Evolutionary conservation across 2,888 invertebrate species (phyloP).

Genomic region (Zelleria hepariella): DNA sequence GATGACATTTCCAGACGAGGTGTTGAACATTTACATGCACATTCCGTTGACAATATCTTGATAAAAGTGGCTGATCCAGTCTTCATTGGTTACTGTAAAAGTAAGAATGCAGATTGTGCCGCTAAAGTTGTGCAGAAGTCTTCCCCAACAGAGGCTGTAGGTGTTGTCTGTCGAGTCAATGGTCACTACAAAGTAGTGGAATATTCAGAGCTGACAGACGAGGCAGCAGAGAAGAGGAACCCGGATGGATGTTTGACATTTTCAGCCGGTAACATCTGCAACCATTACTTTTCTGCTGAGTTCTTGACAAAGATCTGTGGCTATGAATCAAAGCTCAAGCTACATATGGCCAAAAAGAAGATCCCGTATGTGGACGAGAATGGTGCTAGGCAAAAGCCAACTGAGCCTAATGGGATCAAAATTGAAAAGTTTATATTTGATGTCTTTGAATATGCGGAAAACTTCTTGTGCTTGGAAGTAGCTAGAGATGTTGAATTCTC

Average conservation of each 20-base stretch:
- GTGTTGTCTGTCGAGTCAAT: slow-evolving; percentile 95
- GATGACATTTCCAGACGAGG: slow-evolving; percentile 85
- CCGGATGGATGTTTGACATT: slow-evolving; percentile 87
- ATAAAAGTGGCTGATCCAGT: slow-evolving; percentile 98
- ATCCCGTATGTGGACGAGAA: slow-evolving; percentile 86
- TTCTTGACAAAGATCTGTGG: slow-evolving; percentile 85
- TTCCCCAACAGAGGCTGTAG: slow-evolving; percentile 92
- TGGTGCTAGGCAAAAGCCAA: slow-evolving; percentile 81
- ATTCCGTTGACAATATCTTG: slow-evolving; percentile 98
- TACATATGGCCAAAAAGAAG: slow-evolving; percentile 98
- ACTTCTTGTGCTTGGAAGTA: slow-evolving; percentile 94
- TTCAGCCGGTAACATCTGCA: slow-evolving; percentile 97
- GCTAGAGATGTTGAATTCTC: slow-evolving; percentile 95
- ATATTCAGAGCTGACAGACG: slow-evolving; percentile 94
- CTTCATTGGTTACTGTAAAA: slow-evolving; percentile 94
- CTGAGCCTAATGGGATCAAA: slow-evolving; percentile 94
- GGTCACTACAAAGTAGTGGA: slow-evolving; percentile 94
- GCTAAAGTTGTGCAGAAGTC: slow-evolving; percentile 97
- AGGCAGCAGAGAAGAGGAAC: slow-evolving; percentile 86
- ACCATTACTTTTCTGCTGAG: slow-evolving; percentile 93
- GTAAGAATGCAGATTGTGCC: slow-evolving; percentile 92
- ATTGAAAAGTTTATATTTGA: slow-evolving; percentile 99
- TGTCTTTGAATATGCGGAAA: slow-evolving; percentile 93
- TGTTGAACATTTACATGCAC: slow-evolving; percentile 92
- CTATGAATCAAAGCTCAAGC: slow-evolving; percentile 82